Conservation (phyloP, 2,888 invertebrate species). For the Anarsia innoxiella region DNA sequence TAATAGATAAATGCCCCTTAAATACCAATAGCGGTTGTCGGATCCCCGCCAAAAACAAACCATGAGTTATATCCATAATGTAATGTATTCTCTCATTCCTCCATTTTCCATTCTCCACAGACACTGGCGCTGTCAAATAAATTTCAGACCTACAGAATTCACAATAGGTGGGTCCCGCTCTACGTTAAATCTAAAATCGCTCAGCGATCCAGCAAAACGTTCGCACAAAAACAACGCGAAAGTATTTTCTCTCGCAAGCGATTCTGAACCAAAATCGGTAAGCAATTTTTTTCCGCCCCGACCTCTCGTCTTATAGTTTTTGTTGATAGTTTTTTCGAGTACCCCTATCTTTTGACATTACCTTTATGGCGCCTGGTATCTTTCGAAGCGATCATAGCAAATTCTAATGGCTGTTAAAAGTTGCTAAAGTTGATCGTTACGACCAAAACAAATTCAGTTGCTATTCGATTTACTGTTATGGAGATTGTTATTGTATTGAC, state of each 20-base stretch:
- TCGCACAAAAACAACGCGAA: constrained; percentile 38
- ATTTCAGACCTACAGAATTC: constrained; percentile 70
- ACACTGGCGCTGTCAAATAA: constrained; percentile 72
- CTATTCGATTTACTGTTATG: constrained; percentile 37
- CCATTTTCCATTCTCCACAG: constrained; percentile 76
- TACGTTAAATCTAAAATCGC: constrained; percentile 54
- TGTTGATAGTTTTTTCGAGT: constrained; percentile 62
- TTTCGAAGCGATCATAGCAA: constrained; percentile 55
- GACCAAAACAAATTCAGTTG: constrained; percentile 58
- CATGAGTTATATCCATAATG: constrained; percentile 71
- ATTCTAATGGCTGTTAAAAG: constrained; percentile 61
- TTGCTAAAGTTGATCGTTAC: constrained; percentile 41
- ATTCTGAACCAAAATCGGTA: constrained; percentile 43
- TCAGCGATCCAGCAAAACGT: constrained; percentile 38
- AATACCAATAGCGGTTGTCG: constrained; percentile 74
- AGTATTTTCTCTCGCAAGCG: constrained; percentile 32
- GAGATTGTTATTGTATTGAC: constrained; percentile 26
- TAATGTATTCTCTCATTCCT: constrained; percentile 66
- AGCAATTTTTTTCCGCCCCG: constrained; percentile 50
- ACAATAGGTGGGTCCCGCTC: constrained; percentile 65
- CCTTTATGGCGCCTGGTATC: constrained; percentile 63
- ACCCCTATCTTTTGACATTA: constrained; percentile 65
- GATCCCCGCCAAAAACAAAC: constrained; percentile 74
- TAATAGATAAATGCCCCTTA: constrained; percentile 67
- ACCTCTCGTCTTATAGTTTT: constrained; percentile 64